Base-by-base conservation (phyloP, 2,797 vertebrate species). In the Adrianichthys oophorus region DNA sequence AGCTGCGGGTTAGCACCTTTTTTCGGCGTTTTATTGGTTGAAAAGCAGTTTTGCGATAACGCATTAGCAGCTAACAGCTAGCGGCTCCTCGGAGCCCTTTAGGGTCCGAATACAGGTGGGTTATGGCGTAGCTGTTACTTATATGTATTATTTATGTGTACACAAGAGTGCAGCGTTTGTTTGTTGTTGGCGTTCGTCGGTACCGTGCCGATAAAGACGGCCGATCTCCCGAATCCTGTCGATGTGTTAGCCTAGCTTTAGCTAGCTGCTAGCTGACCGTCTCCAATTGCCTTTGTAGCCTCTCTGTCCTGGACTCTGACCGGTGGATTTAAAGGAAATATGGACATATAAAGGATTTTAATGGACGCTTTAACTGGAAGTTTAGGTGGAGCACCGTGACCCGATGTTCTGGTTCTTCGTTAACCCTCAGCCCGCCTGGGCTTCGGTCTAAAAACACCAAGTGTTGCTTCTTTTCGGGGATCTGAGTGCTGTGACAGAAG, bases 231-330 rank as follows among this genome's bases (percentile, higher is more conserved):
- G 14, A 50, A 59, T 59, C 41, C 43, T 21, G 53, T 58, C 32
- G 41, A 43, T 43, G 15, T n/a, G 41, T n/a, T 43, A 15, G 41
- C 41, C 41, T 15, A 15, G 41, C n/a, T 43, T 43, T 16, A 43
- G 63, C 74, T 83, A 68, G n/a, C 18, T 52, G 73, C 72, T 90
- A 89, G 77, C 78, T 70, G 5, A 56, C 56, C 74, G 69, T 47
- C 65, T 80, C 77, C 87, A 87, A 85, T 89, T 86, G 84, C 87
- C 82, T 84, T 89, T 90, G 87, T 87, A 89, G 64, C 5, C 67
- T 46, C 49, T 56, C 62, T 58, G 61, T 41, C 74, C 16, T 41
- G 10, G 4, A 17, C n/a, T 18, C 6, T 45, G 7, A 18, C 43
- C 15, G n/a, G 10, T 2, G 12, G 15, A 45, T 17, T 18, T 45